A percentile compares a stretch with the other conserved stretches of the same genome.
These are phyloP conservation scores for Emydocephalus ijimae DNA, from an alignment of 2,113 vertebrate genomes.

Conservation along the genomic window DNA sequence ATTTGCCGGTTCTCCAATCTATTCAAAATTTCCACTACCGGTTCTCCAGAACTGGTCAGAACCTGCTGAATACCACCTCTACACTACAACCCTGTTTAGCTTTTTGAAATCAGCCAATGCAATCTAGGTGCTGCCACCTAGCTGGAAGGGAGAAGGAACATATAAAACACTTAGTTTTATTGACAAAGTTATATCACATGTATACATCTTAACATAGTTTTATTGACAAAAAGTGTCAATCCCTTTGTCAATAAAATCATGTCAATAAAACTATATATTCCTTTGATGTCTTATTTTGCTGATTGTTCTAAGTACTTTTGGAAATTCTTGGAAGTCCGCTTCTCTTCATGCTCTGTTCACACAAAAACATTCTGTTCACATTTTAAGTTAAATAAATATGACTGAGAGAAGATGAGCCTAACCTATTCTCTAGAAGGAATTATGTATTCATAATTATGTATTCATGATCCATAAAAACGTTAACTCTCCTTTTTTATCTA, in stretches of 20 bases:
- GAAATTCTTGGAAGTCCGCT: slow-evolving; percentile 39
- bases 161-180: neutral
- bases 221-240: neutral
- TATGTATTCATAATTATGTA: neutral
- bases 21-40: no score
- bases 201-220: neutral
- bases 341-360: slow-evolving; percentile 25
- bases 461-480: neutral
- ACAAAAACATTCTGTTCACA: neutral
- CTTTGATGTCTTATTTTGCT: neutral
- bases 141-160: neutral
- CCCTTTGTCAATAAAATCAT: no score
- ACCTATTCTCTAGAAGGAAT: neutral
- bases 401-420: neutral
- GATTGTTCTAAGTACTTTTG: slow-evolving; percentile 46
- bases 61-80: no score
- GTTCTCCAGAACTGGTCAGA: no score
- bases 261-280: neutral
- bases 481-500: neutral
- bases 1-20: no score
- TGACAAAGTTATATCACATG: neutral
- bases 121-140: neutral
- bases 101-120: neutral
- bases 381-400: neutral
- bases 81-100: neutral